Base-by-base conservation (phyloP, 2,797 vertebrate species). In the Pampus argenteus region DNA sequence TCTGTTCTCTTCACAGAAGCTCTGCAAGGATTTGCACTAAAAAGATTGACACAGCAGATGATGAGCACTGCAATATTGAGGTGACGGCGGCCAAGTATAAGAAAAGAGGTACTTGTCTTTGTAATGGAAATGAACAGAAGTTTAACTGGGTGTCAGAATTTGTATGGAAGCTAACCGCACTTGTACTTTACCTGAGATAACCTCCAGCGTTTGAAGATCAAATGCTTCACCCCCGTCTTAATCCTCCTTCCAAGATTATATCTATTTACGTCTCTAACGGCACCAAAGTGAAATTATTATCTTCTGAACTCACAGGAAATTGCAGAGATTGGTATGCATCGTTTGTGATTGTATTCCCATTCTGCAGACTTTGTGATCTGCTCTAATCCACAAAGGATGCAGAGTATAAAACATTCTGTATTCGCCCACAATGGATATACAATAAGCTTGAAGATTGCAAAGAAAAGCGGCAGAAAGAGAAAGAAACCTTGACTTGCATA, bases 51-150 rank as follows among this genome's bases (percentile, higher is more conserved):
- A 59, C 51, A 5, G 84, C 67, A 62, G 87, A 94, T 86, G 93
- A 94, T 69, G 91, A 88, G 42, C 59, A 75, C 61, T 87, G 85
- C 66, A 87, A 94, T 83, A 87, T 73, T 40, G 86, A 89, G 83
- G 77, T 82, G 50, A 93, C 93, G 85, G 90, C 93, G 69, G 81
- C 74, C 74, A 75, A 84, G 89, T 94, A 92, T 88, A 86, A 86
- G 47, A 83, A 31, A 86, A 47, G 88, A 92, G 83, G 79, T 88
- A 82, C 70, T 79, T 68, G 78, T 86, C 88, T 93, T 92, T 92
- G 91, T 91, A 86, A 91, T 93, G 90, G 89, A 92, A 92, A 92
- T 91, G 77, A 92, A 85, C 73, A 61, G 40, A 76, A 85, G 78
- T 89, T 90, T 86, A 86, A 86, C 81, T 82, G 28, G 18, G 62